These are phyloP conservation scores for Sesamia inferens DNA, from an alignment of 2,888 invertebrate genomes.

Conservation along the genomic window DNA sequence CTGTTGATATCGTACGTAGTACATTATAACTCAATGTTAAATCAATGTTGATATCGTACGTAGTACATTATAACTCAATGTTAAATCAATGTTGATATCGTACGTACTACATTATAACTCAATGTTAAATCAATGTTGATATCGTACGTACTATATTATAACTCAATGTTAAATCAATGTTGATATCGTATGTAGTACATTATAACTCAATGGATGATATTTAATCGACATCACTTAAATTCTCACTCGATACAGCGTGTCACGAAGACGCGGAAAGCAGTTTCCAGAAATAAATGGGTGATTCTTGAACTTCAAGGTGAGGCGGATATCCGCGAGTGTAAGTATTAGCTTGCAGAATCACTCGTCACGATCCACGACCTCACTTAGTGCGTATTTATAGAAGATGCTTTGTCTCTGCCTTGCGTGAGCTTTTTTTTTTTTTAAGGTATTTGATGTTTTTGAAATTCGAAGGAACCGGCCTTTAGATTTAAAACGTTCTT, in stretches of 20 bases:
- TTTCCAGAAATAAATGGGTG: conserved; percentile 46
- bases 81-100: conserved; percentile 2
- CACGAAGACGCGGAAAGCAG: conserved; percentile 44
- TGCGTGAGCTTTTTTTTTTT: conserved; percentile 18
- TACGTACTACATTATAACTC: no score
- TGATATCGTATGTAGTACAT: background rate
- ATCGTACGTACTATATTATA: no score
- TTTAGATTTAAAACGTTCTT: no score
- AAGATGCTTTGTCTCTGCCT: conserved; percentile 25
- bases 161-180: conserved; percentile 7
- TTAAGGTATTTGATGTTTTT: background rate
- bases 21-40: no score
- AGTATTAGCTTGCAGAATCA: conserved; percentile 59
- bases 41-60: no score
- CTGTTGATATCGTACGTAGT: no score
- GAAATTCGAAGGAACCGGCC: background rate
- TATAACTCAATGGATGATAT: background rate
- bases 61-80: background rate
- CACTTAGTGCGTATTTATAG: conserved; percentile 29
- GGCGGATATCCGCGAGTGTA: conserved; percentile 64
- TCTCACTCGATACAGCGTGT: conserved; percentile 11
- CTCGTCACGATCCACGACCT: conserved; percentile 68
- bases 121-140: conserved; percentile 5
- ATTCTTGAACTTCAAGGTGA: conserved; percentile 63
- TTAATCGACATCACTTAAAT: background rate